A percentile compares a stretch with the other conserved stretches of the same genome.
Evolutionary conservation across 2,113 vertebrate genomes (phyloP).

Genomic region (Polypterus bichir): DNA sequence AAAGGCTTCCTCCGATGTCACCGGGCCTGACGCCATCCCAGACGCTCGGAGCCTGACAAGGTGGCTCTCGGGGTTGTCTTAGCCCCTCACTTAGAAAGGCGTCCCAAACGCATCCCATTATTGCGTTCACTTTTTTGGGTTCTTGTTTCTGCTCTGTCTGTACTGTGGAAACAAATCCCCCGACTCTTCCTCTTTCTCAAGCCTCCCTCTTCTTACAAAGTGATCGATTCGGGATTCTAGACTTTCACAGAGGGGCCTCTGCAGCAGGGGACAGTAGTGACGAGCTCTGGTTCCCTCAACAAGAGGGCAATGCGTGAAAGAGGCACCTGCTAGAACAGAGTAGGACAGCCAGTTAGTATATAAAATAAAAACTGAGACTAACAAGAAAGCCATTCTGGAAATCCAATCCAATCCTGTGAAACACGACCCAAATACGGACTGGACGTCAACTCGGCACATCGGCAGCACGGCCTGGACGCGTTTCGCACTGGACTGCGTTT

Average conservation of each 20-base stretch:
- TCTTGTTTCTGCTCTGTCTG: too few species aligned
- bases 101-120: too few species aligned
- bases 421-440: conserved; percentile 28
- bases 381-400: too few species aligned
- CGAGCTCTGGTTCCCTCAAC: conserved; percentile 70
- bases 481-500: too few species aligned
- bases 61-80: too few species aligned
- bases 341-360: conserved; percentile 7
- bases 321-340: conserved; percentile 23
- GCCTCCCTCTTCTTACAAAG: conserved; percentile 69
- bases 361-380: too few species aligned
- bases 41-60: too few species aligned
- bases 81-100: too few species aligned
- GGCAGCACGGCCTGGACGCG: neutral
- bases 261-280: conserved; percentile 68
- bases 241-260: conserved; percentile 73
- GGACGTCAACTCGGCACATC: neutral
- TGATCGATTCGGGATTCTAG: conserved; percentile 78
- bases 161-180: neutral
- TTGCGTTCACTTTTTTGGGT: too few species aligned
- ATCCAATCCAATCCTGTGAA: too few species aligned
- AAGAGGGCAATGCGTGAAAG: conserved; percentile 42
- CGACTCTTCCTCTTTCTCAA: conserved; percentile 41
- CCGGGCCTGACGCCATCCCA: too few species aligned
- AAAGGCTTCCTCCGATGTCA: too few species aligned